These are phyloP conservation scores for Cheilosia vulpina DNA, from an alignment of 2,888 invertebrate genomes.

Conservation along the genomic window DNA sequence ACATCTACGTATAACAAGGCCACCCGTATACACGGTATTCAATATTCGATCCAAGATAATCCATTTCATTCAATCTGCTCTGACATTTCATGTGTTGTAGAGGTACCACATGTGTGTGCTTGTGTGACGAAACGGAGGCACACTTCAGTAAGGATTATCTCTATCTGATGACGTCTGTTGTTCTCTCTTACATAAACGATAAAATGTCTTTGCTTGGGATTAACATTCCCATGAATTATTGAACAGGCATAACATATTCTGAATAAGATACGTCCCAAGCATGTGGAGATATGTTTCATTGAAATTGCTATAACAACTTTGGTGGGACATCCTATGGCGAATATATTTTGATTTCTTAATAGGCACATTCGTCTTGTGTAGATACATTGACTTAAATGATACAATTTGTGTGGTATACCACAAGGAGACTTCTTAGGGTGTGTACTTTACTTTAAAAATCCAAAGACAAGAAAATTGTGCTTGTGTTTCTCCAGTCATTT, in stretches of 20 bases:
- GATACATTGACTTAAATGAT: neutral
- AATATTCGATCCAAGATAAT: slow-evolving; percentile 73
- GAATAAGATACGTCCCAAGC: neutral
- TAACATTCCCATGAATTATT: slow-evolving; percentile 73
- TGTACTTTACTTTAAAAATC: neutral
- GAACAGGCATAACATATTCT: slow-evolving; percentile 58
- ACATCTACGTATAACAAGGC: slow-evolving; percentile 19
- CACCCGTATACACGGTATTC: slow-evolving; percentile 53
- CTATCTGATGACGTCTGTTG: slow-evolving; percentile 14
- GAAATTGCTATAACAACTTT: slow-evolving; percentile 29
- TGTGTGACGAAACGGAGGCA: slow-evolving; percentile 18
- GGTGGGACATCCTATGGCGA: slow-evolving; percentile 25
- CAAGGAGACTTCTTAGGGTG: neutral
- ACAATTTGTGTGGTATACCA: neutral
- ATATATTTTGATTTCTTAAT: slow-evolving; percentile 18
- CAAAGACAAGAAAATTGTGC: neutral
- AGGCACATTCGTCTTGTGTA: neutral
- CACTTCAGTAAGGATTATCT: slow-evolving; percentile 33
- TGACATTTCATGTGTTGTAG: slow-evolving; percentile 50
- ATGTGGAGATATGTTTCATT: slow-evolving; percentile 30
- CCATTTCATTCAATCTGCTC: slow-evolving; percentile 71
- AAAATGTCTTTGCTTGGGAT: slow-evolving; percentile 67
- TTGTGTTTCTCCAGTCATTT: no score
- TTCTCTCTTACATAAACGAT: slow-evolving; percentile 64
- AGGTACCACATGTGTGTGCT: slow-evolving; percentile 3